Evolutionary conservation across 2,113 vertebrate species (phyloP), one percentile per base, ranked within the genome.

Genomic region (Petromus typicus): DNA sequence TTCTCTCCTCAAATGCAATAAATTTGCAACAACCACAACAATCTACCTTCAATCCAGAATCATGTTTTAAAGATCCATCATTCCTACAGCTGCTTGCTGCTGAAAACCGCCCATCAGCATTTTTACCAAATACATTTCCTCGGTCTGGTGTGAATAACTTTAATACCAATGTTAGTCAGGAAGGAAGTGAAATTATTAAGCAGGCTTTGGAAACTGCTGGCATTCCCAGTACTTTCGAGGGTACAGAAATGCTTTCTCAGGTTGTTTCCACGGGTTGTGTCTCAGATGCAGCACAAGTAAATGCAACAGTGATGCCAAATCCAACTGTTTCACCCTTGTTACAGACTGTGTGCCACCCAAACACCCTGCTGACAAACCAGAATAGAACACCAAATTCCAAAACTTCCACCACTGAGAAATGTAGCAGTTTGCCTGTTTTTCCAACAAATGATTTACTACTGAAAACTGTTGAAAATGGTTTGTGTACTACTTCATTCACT

Each of bases 191-290:
- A 96, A 99, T 99, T 94, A 98, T 99, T 34, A 99, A 99, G 81
- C 99, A 99, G 97, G 98, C 98, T 71, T 98, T 99, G 97, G 98
- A 99, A 96, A 99, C 99, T 71, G 98, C 99, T 66, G 98, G 99
- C 73, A 98, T 99, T 97, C 97, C 98, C 0, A 98, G 98, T 97
- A 98, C 98, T 17, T 99, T 98, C 97, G 98, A 99, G 69, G 96
- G 97, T 71, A n/a, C 98, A 0, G 98, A 98, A 91, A 95, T 98
- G 83, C 81, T 98, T 90, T 98, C 99, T 94, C 98, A 98, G 2
- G 90, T 98, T 32, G 97, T 98, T 98, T 91, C 99, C 87, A 75
- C 98, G 25, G 93, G 96, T 76, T 98, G 98, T 45, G 78, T 98
- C 78, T 96, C 98, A 22, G 96, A 94, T 82, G 59, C 97, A 2